A percentile compares a stretch with the other conserved stretches of the same genome.
These are phyloP conservation scores for Anguilla marmorata DNA, from an alignment of 2,797 vertebrate genomes.

Conservation along the genomic window DNA sequence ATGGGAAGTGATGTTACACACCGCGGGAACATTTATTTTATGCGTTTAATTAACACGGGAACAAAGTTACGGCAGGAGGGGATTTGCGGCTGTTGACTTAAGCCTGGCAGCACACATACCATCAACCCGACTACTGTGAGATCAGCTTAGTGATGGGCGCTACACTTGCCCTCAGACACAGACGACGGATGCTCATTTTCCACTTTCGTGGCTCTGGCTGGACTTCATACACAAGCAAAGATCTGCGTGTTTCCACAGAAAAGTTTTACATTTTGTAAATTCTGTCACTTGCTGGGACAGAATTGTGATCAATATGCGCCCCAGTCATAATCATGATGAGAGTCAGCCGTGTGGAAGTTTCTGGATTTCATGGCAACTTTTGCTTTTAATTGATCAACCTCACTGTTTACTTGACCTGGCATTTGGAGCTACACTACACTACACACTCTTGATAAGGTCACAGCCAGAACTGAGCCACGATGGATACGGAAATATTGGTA, in stretches of 20 bases:
- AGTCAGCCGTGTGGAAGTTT: not conserved
- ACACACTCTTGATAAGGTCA: not conserved
- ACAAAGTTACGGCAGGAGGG: not conserved
- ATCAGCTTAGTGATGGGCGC: not conserved
- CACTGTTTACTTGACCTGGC: not conserved
- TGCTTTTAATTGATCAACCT: not conserved
- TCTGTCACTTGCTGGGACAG: no score
- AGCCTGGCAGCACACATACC: slow-evolving; percentile 7
- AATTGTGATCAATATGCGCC: not conserved
- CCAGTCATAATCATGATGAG: not conserved
- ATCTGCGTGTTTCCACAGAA: not conserved
- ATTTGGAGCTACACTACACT: not conserved
- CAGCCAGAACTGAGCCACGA: not conserved
- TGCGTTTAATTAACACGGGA: slow-evolving; percentile 24
- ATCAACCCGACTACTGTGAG: not conserved
- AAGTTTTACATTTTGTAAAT: no score
- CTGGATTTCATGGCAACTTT: not conserved
- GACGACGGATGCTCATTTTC: not conserved
- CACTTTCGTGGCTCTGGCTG: not conserved
- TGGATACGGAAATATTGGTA: not conserved
- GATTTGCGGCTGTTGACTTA: slow-evolving; percentile 5
- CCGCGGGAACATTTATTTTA: slow-evolving; percentile 22
- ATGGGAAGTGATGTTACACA: not conserved
- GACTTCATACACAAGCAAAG: not conserved
- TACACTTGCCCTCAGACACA: not conserved